A percentile compares a stretch with the other conserved stretches of the same genome.
phyloP scores from a whole-genome alignment of 2,888 invertebrate species.

The Drosophila stalkeri region DNA sequence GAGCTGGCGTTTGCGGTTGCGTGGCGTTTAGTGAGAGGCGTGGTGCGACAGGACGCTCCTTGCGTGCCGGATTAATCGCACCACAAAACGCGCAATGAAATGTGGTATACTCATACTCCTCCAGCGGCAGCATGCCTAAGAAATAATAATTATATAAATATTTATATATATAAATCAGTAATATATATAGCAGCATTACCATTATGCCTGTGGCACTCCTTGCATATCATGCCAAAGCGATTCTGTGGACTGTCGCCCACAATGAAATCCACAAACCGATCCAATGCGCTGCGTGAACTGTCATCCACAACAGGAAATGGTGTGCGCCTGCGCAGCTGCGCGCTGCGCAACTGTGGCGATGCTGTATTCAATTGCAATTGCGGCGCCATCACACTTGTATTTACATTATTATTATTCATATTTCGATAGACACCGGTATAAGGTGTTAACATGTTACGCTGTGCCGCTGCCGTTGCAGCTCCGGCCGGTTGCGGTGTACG shows the following conservation, averaged over 20 bases:
- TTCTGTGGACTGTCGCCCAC: slow-evolving; percentile 98
- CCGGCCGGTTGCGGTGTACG: slow-evolving; percentile 1
- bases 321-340: slow-evolving; percentile 80
- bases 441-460: slow-evolving; percentile 42
- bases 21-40: slow-evolving; percentile 58
- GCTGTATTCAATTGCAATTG: slow-evolving; percentile 32
- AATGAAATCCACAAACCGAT: slow-evolving; percentile 96
- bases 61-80: slow-evolving; percentile 94
- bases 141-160: neutral
- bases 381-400: slow-evolving; percentile 36
- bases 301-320: slow-evolving; percentile 85
- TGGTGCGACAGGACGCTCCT: slow-evolving; percentile 93
- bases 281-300: slow-evolving; percentile 91
- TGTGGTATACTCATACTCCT: slow-evolving; percentile 91
- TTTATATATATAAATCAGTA: neutral
- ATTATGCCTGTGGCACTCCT: slow-evolving; percentile 95
- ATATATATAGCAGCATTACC: slow-evolving; percentile 86
- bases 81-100: slow-evolving; percentile 97
- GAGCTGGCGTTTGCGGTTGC: slow-evolving; percentile 25
- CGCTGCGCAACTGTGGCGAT: slow-evolving; percentile 40
- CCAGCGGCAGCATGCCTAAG: slow-evolving; percentile 89
- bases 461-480: slow-evolving; percentile 29
- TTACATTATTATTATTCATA: slow-evolving; percentile 55
- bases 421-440: slow-evolving; percentile 62
- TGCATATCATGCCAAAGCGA: slow-evolving; percentile 97